These are phyloP conservation scores for Drosophila nr. medialis DNA, from an alignment of 2,888 invertebrate genomes.

Conservation along the genomic window DNA sequence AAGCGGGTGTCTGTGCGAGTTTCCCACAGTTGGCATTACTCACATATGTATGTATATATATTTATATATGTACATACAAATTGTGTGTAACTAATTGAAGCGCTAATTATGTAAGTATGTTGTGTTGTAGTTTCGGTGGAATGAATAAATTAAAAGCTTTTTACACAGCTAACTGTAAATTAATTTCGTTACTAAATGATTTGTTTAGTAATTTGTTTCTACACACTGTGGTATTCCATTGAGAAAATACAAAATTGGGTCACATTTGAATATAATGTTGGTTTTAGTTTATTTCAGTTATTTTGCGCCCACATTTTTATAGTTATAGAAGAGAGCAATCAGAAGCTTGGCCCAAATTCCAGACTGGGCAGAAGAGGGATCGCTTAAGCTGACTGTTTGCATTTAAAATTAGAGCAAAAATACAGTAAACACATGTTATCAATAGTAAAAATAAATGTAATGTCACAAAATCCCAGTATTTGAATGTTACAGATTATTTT, in stretches of 20 bases:
- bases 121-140: conserved; percentile 34
- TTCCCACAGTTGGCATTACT: conserved; percentile 4
- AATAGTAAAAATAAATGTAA: background rate
- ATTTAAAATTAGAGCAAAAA: background rate
- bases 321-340: background rate
- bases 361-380: background rate
- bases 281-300: background rate
- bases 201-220: conserved; percentile 58
- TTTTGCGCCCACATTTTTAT: background rate
- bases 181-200: conserved; percentile 61
- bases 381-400: background rate
- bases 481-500: background rate
- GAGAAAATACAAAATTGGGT: background rate
- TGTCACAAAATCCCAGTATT: background rate
- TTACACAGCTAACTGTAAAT: conserved; percentile 51
- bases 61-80: background rate
- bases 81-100: conserved; percentile 51
- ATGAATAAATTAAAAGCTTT: conserved; percentile 66
- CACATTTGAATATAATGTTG: background rate
- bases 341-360: background rate
- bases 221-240: background rate
- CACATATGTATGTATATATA: background rate
- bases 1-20: background rate
- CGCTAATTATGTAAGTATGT: conserved; percentile 63
- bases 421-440: background rate